Conservation (phyloP, 2,797 vertebrate species). For the Coracias cyanogaster region DNA sequence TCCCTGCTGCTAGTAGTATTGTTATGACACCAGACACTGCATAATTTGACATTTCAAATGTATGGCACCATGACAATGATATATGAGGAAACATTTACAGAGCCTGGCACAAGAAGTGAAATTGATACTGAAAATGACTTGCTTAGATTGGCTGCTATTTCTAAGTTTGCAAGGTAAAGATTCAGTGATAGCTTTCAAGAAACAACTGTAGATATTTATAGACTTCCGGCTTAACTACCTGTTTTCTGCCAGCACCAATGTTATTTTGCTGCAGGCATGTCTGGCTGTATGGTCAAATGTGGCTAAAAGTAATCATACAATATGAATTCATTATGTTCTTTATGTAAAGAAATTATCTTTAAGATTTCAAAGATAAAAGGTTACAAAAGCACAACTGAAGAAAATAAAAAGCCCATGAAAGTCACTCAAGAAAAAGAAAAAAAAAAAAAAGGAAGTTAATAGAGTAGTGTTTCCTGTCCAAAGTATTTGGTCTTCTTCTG, state of each 20-base stretch:
- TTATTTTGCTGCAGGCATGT: background rate
- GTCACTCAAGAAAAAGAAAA: background rate
- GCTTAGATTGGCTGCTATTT: background rate
- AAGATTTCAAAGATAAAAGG: background rate
- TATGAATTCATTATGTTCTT: background rate
- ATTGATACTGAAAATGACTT: constrained; percentile 33
- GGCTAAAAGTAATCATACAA: background rate
- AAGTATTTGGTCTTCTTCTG: background rate
- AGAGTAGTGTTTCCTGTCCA: background rate
- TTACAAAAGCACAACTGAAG: background rate
- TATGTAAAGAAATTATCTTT: background rate
- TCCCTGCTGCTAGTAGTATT: background rate
- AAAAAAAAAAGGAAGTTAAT: background rate
- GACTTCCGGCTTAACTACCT: background rate
- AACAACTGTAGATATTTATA: background rate
- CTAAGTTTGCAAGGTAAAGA: constrained; percentile 38
- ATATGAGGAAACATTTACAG: constrained; percentile 46
- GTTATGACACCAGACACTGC: constrained; percentile 19
- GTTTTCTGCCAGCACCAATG: background rate
- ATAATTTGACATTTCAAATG: constrained; percentile 59
- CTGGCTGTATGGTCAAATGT: background rate
- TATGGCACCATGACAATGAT: constrained; percentile 42
- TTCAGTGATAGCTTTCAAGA: background rate
- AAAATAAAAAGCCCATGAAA: background rate
- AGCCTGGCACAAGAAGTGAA: constrained; percentile 5